Evolutionary conservation across 2,797 vertebrate genomes (phyloP).

Genomic region (Arrhamphus sclerolepis): DNA sequence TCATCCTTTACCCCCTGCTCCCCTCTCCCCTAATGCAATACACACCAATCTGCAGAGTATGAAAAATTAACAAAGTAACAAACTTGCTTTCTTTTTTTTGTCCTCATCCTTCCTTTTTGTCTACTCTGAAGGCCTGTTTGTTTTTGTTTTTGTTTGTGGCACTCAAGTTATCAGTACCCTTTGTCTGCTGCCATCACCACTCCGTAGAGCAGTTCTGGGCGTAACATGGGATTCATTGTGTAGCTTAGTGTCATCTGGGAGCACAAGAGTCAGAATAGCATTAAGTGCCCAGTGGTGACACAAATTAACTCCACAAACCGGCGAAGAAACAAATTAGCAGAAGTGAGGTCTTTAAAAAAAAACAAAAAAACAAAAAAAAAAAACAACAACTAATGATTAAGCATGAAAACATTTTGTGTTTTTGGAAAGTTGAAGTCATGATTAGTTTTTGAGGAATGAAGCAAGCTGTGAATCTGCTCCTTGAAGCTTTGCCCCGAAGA

Average conservation of each 20-base stretch:
- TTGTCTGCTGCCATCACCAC: conserved; percentile 67
- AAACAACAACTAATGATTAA: conserved; percentile 72
- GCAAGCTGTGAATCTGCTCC: conserved; percentile 78
- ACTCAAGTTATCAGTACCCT: conserved; percentile 59
- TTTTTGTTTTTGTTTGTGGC: conserved; percentile 71
- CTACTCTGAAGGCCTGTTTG: conserved; percentile 65
- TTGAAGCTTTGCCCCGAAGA: conserved; percentile 80
- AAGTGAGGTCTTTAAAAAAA: conserved; percentile 62
- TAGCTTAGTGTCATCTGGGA: conserved; percentile 55
- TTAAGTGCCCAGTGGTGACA: conserved; percentile 48
- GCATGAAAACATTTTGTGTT: conserved; percentile 68
- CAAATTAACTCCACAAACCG: conserved; percentile 59
- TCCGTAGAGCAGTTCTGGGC: conserved; percentile 64
- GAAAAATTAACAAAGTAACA: conserved; percentile 83
- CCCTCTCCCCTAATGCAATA: conserved; percentile 54
- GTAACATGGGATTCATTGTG: conserved; percentile 42
- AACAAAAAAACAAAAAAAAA: conserved; percentile 53
- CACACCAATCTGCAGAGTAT: conserved; percentile 81
- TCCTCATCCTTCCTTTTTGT: conserved; percentile 68
- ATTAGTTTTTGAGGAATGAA: conserved; percentile 65
- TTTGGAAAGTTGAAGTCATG: conserved; percentile 66
- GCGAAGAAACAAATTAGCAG: conserved; percentile 62
- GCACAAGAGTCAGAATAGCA: conserved; percentile 55
- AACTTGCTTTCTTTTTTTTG: conserved; percentile 80
- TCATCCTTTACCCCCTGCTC: conserved; percentile 60